A percentile compares a stretch with the other conserved stretches of the same genome.
Evolutionary conservation across 2,797 vertebrate genomes (phyloP).

Genomic region (Acanthopagrus latus): DNA sequence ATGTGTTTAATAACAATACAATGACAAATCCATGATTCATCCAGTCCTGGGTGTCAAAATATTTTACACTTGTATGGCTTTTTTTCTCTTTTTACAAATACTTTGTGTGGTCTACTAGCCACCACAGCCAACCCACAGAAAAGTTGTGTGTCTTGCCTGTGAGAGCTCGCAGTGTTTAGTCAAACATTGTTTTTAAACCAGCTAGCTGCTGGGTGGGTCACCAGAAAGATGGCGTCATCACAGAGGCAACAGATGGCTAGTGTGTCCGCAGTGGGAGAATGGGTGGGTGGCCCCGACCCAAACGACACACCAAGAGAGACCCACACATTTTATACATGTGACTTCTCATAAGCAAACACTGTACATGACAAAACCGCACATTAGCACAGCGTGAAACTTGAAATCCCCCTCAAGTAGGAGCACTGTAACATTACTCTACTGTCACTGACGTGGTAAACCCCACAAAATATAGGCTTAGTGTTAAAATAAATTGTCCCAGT

Average conservation of each 20-base stretch:
- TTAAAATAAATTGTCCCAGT: not conserved
- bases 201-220: constrained; percentile 79
- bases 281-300: constrained; percentile 73
- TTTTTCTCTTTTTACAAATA: no score
- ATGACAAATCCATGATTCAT: not conserved
- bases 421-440: no score
- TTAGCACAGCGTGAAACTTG: not conserved
- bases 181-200: constrained; percentile 61
- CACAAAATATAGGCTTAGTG: not conserved
- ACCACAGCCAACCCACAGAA: not conserved
- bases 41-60: no score
- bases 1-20: not conserved
- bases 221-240: constrained; percentile 87
- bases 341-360: not conserved
- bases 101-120: not conserved
- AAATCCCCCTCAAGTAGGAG: not conserved
- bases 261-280: constrained; percentile 82
- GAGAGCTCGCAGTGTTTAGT: constrained; percentile 49
- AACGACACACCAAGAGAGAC: constrained; percentile 40
- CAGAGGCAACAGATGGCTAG: constrained; percentile 87
- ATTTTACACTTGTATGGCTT: not conserved
- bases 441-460: not conserved
- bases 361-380: not conserved
- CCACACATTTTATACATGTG: not conserved
- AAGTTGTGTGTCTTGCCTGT: constrained; percentile 20